Conservation (phyloP, 2,888 invertebrate genomes). For the Acleris laterana region DNA sequence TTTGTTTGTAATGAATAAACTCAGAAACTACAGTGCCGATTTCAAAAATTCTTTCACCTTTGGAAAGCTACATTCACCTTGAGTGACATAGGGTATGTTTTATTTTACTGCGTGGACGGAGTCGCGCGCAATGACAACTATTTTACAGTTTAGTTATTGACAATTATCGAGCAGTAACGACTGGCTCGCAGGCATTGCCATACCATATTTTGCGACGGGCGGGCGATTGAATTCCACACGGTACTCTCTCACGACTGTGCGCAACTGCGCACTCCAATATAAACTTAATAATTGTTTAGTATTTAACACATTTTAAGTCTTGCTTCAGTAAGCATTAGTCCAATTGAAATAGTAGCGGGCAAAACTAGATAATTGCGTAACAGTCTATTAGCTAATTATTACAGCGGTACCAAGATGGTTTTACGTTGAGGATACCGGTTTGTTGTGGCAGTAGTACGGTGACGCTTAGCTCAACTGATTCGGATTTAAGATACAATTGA, state of each 20-base stretch:
- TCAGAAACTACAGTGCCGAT: no score
- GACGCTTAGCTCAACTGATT: constrained; percentile 7
- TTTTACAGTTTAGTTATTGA: constrained; percentile 29
- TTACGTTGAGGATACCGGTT: constrained; percentile 39
- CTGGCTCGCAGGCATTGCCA: constrained; percentile 3
- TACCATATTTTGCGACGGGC: constrained; percentile 6
- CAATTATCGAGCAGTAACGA: constrained; percentile 23
- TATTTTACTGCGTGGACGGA: no score
- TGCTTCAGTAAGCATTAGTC: constrained; percentile 43
- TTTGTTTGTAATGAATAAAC: no score
- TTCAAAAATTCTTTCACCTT: no score
- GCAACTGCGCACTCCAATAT: no score
- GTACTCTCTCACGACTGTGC: constrained; percentile 31
- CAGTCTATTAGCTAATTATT: constrained; percentile 57
- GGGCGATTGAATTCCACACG: constrained; percentile 25
- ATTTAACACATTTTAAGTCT: constrained; percentile 39
- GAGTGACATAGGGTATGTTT: no score
- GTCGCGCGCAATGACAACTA: constrained; percentile 30
- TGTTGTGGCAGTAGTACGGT: constrained; percentile 1
- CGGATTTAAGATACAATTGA: constrained; percentile 24
- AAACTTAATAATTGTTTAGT: no score
- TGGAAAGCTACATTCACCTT: no score
- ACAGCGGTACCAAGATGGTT: constrained; percentile 43
- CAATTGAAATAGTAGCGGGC: constrained; percentile 38
- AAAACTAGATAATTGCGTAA: constrained; percentile 52